These are phyloP conservation scores for Caenorhabditis sinica DNA, from an alignment of 2,888 invertebrate species.

Conservation along the genomic window DNA sequence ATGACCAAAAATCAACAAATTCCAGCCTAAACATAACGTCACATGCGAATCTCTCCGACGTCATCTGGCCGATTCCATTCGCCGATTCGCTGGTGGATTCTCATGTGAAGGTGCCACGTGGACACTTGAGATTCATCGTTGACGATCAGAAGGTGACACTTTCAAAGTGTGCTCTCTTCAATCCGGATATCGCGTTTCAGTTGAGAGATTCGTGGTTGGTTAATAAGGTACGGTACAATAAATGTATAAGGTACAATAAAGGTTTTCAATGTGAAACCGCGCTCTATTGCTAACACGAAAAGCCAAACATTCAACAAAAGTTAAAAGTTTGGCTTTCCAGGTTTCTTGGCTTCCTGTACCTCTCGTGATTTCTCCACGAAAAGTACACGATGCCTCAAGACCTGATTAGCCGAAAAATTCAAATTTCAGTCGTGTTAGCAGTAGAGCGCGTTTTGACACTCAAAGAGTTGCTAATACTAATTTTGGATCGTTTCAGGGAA, in stretches of 20 bases:
- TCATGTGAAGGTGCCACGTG: constrained; percentile 68
- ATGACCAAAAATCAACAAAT: background rate
- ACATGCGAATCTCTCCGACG: constrained; percentile 70
- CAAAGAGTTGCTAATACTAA: too few relatives aligned
- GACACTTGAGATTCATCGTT: constrained; percentile 68
- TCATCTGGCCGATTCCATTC: constrained; percentile 75
- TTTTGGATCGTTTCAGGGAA: constrained; percentile 63
- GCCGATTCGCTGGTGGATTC: constrained; percentile 70
- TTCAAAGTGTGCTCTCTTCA: constrained; percentile 60
- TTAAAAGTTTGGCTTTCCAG: too few relatives aligned
- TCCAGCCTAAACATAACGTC: constrained; percentile 67
- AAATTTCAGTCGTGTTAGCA: too few relatives aligned
- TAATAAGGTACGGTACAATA: constrained; percentile 67
- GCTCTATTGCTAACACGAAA: too few relatives aligned
- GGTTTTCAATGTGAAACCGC: too few relatives aligned
- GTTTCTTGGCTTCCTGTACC: too few relatives aligned
- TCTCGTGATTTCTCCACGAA: too few relatives aligned
- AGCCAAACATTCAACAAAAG: too few relatives aligned
- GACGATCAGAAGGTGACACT: constrained; percentile 68
- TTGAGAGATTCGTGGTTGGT: constrained; percentile 65
- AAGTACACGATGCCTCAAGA: too few relatives aligned
- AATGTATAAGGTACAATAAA: too few relatives aligned
- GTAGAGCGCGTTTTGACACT: too few relatives aligned
- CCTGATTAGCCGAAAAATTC: too few relatives aligned
- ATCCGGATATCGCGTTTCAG: constrained; percentile 55